Evolutionary conservation across 2,113 vertebrate genomes (phyloP), one percentile per base, ranked within the genome.

Genomic region (Corythornis madagascariensis): DNA sequence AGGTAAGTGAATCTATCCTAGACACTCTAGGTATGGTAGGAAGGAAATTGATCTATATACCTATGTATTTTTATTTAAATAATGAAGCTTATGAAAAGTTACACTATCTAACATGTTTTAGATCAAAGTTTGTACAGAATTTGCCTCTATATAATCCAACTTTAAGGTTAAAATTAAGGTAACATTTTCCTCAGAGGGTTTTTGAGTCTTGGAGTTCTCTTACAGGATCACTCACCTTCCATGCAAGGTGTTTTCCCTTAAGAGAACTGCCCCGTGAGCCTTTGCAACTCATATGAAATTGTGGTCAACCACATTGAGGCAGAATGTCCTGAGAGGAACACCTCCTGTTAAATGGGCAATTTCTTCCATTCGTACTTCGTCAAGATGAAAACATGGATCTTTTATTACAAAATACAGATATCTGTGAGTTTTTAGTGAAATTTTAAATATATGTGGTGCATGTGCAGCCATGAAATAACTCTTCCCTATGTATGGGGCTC

Each of bases 141-240:
- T 88, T 88, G 10, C 8, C 10, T 65, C 14, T 18, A 13, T 13
- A 61, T 65, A 76, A 57, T 77, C 14, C 3, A 8, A 25, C 3
- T 35, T 43, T 57, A 80, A 61, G 19, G 18, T 70, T 67, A 81
- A 81, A 92, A 74, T 84, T 81, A 20, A 73, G 18, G 16, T 61
- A 45, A 35, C 0, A 0, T 11, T 55, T 65, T 67, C 38, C 57
- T 59, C 43, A 26, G 4, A 74, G 8, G 21, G 5, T 25, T 33
- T 10, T 21, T 48, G 31, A 35, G 47, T 47, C 31, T 35, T 71
- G 10, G 10, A 9, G 2, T 16, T 83, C 16, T 77, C 13, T 80
- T 77, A 40, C 4, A 33, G 28, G 18, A 19, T 60, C 4, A 1
- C 42, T 85, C 40, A 55, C 3, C 13, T 71, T 33, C 31, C 21